Conservation (phyloP, 1,140 invertebrate genomes). For the Zaprionus ghesquierei region DNA sequence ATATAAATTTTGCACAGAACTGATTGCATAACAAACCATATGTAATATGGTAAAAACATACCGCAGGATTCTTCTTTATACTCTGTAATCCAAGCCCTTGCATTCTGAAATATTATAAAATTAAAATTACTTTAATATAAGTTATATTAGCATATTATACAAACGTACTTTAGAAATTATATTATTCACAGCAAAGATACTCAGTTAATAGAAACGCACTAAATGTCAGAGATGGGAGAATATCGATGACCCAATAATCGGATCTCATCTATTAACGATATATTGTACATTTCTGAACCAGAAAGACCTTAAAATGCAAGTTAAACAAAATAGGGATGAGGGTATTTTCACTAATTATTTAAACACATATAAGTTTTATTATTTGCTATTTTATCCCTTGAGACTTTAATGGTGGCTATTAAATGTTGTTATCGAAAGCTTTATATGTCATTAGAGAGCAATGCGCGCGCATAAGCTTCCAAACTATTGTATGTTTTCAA, state of each 20-base stretch:
- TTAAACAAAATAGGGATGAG: neutral
- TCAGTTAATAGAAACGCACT: neutral
- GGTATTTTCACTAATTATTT: neutral
- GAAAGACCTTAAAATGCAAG: neutral
- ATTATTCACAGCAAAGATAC: neutral
- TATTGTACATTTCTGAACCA: neutral
- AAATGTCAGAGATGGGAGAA: neutral
- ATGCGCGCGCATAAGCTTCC: conserved; percentile 3
- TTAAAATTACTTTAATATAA: neutral
- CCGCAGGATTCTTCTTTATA: conserved; percentile 86
- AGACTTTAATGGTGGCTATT: neutral
- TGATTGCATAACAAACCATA: conserved; percentile 21
- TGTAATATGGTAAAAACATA: conserved; percentile 77
- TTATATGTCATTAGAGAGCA: neutral
- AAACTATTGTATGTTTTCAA: neutral
- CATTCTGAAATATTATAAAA: conserved; percentile 72
- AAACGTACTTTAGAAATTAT: neutral
- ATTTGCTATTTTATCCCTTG: neutral
- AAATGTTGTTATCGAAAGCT: neutral
- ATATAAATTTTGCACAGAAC: neutral
- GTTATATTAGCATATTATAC: neutral
- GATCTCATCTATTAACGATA: neutral
- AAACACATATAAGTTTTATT: neutral
- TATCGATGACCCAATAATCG: neutral
- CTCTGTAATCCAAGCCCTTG: conserved; percentile 83